Percentiles rank a stretch among this genome's conserved stretches.
These are phyloP conservation scores for Pteria penguin DNA, from an alignment of 2,888 invertebrate species.

Conservation along the genomic window DNA sequence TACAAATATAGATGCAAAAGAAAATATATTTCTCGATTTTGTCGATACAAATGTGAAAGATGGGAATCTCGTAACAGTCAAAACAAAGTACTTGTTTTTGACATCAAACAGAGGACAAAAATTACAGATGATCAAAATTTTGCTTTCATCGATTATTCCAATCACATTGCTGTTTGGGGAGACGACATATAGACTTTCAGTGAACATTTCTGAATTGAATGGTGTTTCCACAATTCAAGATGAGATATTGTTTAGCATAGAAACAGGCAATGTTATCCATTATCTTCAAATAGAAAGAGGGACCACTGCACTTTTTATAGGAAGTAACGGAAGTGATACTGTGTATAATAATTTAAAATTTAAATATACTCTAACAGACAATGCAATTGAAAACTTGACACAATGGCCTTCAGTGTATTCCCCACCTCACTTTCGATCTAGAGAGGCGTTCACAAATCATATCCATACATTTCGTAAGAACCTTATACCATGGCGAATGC, in stretches of 20 bases:
- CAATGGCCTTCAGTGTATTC: slow-evolving; percentile 29
- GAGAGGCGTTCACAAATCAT: not conserved
- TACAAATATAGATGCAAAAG: no score
- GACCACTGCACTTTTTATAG: slow-evolving; percentile 61
- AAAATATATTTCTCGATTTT: no score
- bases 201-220: not conserved
- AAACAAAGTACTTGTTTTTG: not conserved
- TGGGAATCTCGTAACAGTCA: not conserved
- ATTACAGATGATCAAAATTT: not conserved
- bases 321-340: slow-evolving; percentile 48
- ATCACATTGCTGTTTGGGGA: not conserved
- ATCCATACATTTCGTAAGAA: slow-evolving; percentile 3
- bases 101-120: not conserved
- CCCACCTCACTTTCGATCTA: slow-evolving; percentile 25
- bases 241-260: slow-evolving; percentile 57
- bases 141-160: not conserved
- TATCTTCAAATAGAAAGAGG: slow-evolving; percentile 66
- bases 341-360: slow-evolving; percentile 31
- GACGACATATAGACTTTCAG: not conserved
- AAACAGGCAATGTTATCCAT: slow-evolving; percentile 62
- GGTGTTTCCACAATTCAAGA: not conserved
- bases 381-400: slow-evolving; percentile 33
- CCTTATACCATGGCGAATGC: slow-evolving; percentile 27
- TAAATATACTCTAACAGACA: slow-evolving; percentile 44
- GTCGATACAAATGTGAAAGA: no score